phyloP scores from a whole-genome alignment of 2,888 invertebrate species.

The Sturmia bella region DNA sequence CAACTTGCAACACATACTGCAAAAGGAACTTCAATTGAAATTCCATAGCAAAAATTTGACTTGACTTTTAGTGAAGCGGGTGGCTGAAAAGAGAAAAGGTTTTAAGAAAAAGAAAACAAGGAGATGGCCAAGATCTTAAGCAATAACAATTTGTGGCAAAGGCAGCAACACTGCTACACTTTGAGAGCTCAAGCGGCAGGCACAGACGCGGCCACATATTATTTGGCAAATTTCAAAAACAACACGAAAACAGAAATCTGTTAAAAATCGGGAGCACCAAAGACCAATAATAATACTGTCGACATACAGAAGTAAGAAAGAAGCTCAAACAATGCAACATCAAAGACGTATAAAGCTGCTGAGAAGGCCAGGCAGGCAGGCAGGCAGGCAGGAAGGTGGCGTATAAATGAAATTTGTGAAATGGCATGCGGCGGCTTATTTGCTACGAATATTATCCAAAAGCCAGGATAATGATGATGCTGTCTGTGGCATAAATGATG shows the following conservation, averaged over 20 bases:
- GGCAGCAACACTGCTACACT: slow-evolving; percentile 46
- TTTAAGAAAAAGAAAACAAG: not conserved
- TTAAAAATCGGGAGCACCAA: slow-evolving; percentile 63
- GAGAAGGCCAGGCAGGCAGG: not conserved
- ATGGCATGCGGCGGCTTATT: slow-evolving; percentile 58
- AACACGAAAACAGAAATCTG: slow-evolving; percentile 32
- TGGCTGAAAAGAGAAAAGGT: slow-evolving; percentile 7
- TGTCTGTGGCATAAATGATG: not conserved
- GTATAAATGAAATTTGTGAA: slow-evolving; percentile 46
- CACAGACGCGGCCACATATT: slow-evolving; percentile 50
- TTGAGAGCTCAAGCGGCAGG: slow-evolving; percentile 40
- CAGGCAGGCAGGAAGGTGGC: slow-evolving; percentile 29
- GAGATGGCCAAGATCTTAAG: slow-evolving; percentile 40
- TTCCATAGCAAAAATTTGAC: slow-evolving; percentile 42
- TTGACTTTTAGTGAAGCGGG: not conserved
- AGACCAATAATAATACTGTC: slow-evolving; percentile 35
- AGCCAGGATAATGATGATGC: not conserved
- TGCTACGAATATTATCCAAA: slow-evolving; percentile 37
- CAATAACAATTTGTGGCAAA: slow-evolving; percentile 70
- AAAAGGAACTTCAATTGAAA: slow-evolving; percentile 56
- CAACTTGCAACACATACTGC: slow-evolving; percentile 39
- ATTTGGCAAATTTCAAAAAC: slow-evolving; percentile 63
- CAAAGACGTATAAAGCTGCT: slow-evolving; percentile 17
- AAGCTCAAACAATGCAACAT: slow-evolving; percentile 51
- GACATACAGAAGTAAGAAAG: slow-evolving; percentile 51